Base-by-base conservation (phyloP, 1,140 invertebrate genomes). In the Drosophila rhopaloa region DNA sequence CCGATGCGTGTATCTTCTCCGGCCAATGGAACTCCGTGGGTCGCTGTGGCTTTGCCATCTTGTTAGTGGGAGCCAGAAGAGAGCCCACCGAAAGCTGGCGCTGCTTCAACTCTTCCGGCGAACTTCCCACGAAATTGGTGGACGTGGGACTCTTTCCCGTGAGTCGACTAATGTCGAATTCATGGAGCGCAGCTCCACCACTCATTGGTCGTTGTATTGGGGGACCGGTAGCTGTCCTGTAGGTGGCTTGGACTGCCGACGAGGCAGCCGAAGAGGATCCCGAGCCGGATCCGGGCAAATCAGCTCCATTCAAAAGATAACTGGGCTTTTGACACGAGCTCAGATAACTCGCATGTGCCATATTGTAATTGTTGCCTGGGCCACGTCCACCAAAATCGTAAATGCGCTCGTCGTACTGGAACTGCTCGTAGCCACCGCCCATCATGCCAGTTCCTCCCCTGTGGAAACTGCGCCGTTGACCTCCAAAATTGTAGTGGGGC, bases 141-240 rank as follows among this genome's bases (percentile, higher is more conserved):
- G 92, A 93, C 19, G 92, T 92, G 51, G 92, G 92, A 80, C 92
- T 93, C 66, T 93, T 93, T 29, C 92, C 92, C 2, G 92, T 93
- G 3, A 93, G 76, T 27, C 92, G 85, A 29, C 81, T 90, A 2
- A 93, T 91, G 59, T 93, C 92, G 38, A 93, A 93, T 51, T 92
- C 91, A 13, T 91, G 77, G 48, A 91, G 67, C 0, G 80, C 82
- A 27, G 46, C 56, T 11, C 65, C 51, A 1, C 84, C 83, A 19
- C 83, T 88, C 27, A 88, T 50, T 4, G 83, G 83, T 27, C 83
- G 79, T 56, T 56, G 78, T 9, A 60, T 24, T 19, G 14, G 9
- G 10, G 70, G n/a, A 11, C 57, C 48, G 5, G 43, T 47, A 38
- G 38, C 76, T 8, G 66, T 50, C 46, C 80, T 81, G 51, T 81